A percentile compares a stretch with the other conserved stretches of the same genome.
These are phyloP conservation scores for Thaleichthys pacificus DNA, from an alignment of 2,797 vertebrate species.

Conservation along the genomic window DNA sequence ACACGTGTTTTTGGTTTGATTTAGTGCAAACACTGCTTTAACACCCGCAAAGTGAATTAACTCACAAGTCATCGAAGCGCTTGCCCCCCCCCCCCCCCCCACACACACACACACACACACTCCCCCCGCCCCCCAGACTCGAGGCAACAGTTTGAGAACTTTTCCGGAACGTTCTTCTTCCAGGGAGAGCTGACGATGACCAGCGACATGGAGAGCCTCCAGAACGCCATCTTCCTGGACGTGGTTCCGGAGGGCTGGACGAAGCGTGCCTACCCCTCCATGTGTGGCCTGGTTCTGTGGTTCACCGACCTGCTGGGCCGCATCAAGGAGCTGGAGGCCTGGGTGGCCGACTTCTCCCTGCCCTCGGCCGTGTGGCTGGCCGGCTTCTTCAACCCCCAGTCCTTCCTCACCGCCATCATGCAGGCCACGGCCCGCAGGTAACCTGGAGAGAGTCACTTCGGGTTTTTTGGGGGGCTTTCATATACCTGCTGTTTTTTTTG, in stretches of 20 bases:
- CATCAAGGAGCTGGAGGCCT: slow-evolving; percentile 88
- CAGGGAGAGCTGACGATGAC: slow-evolving; percentile 96
- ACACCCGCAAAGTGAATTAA: too few relatives aligned
- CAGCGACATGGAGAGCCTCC: slow-evolving; percentile 88
- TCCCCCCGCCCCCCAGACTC: too few relatives aligned
- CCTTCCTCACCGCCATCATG: slow-evolving; percentile 95
- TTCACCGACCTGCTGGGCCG: slow-evolving; percentile 86
- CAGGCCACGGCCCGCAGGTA: slow-evolving; percentile 80
- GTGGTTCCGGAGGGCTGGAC: slow-evolving; percentile 86
- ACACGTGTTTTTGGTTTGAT: background rate
- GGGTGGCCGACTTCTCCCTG: slow-evolving; percentile 85
- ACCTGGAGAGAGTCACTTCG: too few relatives aligned
- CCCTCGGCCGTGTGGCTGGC: slow-evolving; percentile 88
- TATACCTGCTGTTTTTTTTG: too few relatives aligned
- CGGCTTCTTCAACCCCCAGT: slow-evolving; percentile 95
- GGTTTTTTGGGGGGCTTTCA: too few relatives aligned
- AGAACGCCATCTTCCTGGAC: slow-evolving; percentile 85
- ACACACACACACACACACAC: too few relatives aligned
- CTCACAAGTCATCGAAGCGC: too few relatives aligned
- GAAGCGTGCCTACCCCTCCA: slow-evolving; percentile 87
- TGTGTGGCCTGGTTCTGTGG: slow-evolving; percentile 83
- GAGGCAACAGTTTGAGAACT: too few relatives aligned
- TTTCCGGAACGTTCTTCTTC: background rate
- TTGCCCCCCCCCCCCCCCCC: too few relatives aligned
- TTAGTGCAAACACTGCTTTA: too few relatives aligned